Evolutionary conservation across 2,797 vertebrate species (phyloP).

Genomic region (Hephaestus fuliginosus): DNA sequence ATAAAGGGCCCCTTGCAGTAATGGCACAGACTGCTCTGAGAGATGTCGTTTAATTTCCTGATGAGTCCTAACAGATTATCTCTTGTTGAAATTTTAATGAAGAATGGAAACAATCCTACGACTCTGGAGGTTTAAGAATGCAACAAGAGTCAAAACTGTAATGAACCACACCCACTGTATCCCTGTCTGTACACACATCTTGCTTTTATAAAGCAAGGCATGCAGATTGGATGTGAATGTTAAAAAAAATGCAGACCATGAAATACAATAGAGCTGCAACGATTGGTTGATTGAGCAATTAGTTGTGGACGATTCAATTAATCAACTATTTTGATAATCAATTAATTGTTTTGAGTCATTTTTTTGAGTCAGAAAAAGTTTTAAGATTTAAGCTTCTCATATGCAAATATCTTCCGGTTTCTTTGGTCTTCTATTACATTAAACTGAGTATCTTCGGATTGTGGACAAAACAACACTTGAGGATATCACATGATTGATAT

Average conservation of each 20-base stretch:
- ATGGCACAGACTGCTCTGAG: slow-evolving; percentile 28
- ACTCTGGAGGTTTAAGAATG: slow-evolving; percentile 26
- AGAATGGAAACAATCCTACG: slow-evolving; percentile 15
- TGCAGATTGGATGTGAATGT: neutral
- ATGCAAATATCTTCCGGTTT: too few species aligned
- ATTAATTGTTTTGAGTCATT: too few species aligned
- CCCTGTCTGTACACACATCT: neutral
- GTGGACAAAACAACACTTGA: too few species aligned
- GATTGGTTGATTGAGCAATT: too few species aligned
- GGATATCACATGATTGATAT: too few species aligned
- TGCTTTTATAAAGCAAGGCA: neutral
- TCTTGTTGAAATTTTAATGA: slow-evolving; percentile 46
- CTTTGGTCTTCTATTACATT: too few species aligned
- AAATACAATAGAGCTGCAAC: neutral
- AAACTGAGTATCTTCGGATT: too few species aligned
- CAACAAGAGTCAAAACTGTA: slow-evolving; percentile 43
- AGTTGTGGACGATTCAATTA: too few species aligned
- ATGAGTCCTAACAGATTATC: slow-evolving; percentile 14
- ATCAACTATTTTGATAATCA: too few species aligned
- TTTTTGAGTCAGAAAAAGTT: too few species aligned
- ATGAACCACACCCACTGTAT: slow-evolving; percentile 39
- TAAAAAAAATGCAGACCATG: neutral
- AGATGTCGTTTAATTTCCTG: slow-evolving; percentile 52
- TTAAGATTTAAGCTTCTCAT: too few species aligned
- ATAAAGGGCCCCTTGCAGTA: slow-evolving; percentile 42